phyloP scores from a whole-genome alignment of 2,797 vertebrate genomes.

The Dendrocincla tyrannina region DNA sequence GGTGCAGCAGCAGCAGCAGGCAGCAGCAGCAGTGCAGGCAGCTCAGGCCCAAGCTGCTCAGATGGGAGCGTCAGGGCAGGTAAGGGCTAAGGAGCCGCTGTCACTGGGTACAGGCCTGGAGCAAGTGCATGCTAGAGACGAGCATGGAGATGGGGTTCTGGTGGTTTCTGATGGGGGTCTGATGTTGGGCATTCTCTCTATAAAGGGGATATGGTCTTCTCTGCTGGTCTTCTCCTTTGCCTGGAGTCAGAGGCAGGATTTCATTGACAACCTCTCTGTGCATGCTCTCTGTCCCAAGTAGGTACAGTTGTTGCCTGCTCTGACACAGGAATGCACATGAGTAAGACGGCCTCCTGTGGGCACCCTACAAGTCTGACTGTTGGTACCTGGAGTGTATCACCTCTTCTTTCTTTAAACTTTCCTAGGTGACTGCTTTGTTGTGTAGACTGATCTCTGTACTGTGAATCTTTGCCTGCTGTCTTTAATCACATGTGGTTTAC shows the following conservation, averaged over 20 bases:
- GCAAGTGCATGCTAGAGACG: conserved; percentile 48
- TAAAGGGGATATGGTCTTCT: neutral
- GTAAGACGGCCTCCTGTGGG: neutral
- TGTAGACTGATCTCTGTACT: conserved; percentile 31
- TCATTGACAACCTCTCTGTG: conserved; percentile 45
- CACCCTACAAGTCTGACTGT: neutral
- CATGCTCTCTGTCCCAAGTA: conserved; percentile 63
- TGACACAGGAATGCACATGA: neutral
- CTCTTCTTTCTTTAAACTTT: neutral
- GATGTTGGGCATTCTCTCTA: neutral
- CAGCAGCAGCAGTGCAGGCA: conserved; percentile 56
- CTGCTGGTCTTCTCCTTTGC: neutral
- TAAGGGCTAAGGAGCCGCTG: conserved; percentile 72
- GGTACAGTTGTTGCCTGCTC: conserved; percentile 15
- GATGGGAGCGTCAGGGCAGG: conserved; percentile 83
- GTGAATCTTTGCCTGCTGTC: conserved; percentile 40
- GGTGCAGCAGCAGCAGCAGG: conserved; percentile 73
- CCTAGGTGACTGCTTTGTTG: conserved; percentile 10
- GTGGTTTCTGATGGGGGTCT: neutral
- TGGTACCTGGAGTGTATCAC: conserved; percentile 12
- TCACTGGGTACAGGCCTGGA: neutral
- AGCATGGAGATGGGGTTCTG: conserved; percentile 30
- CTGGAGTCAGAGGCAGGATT: conserved; percentile 66
- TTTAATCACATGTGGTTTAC: conserved; percentile 5
- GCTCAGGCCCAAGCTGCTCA: conserved; percentile 82